Evolutionary conservation across 2,888 invertebrate genomes (phyloP).

Genomic region (Cephonodes hylas): DNA sequence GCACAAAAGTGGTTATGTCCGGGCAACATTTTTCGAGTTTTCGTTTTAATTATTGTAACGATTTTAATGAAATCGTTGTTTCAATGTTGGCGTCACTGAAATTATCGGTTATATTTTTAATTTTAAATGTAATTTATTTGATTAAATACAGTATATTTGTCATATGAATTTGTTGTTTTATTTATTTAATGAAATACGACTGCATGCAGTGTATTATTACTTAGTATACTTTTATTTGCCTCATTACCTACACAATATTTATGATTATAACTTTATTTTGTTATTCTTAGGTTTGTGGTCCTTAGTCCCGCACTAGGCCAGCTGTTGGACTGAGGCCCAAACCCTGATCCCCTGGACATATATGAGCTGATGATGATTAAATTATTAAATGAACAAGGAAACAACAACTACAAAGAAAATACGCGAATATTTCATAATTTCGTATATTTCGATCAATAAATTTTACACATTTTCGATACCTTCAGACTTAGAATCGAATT

Average conservation of each 20-base stretch:
- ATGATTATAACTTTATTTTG: too few relatives aligned
- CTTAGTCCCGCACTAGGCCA: too few relatives aligned
- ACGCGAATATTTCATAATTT: constrained; percentile 40
- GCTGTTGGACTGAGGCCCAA: too few relatives aligned
- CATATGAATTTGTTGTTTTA: constrained; percentile 43
- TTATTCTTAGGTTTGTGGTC: too few relatives aligned
- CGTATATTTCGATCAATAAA: constrained; percentile 56
- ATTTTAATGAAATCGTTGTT: constrained; percentile 52
- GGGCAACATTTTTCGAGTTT: constrained; percentile 29
- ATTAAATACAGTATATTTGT: constrained; percentile 78
- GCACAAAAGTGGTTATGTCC: constrained; percentile 49
- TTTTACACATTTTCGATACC: constrained; percentile 59
- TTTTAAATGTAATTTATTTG: constrained; percentile 76
- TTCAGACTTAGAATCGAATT: constrained; percentile 46
- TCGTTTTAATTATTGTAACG: constrained; percentile 39
- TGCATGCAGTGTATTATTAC: too few relatives aligned
- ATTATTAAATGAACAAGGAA: too few relatives aligned
- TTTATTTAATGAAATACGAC: too few relatives aligned
- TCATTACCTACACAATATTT: too few relatives aligned
- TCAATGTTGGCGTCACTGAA: constrained; percentile 58
- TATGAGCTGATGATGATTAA: too few relatives aligned
- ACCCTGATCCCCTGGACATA: too few relatives aligned
- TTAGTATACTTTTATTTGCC: too few relatives aligned
- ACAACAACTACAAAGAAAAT: constrained; percentile 19
- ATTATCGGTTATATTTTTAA: constrained; percentile 71